Conservation (phyloP, 2,888 invertebrate species). For the Tricholauxania praeusta region DNA sequence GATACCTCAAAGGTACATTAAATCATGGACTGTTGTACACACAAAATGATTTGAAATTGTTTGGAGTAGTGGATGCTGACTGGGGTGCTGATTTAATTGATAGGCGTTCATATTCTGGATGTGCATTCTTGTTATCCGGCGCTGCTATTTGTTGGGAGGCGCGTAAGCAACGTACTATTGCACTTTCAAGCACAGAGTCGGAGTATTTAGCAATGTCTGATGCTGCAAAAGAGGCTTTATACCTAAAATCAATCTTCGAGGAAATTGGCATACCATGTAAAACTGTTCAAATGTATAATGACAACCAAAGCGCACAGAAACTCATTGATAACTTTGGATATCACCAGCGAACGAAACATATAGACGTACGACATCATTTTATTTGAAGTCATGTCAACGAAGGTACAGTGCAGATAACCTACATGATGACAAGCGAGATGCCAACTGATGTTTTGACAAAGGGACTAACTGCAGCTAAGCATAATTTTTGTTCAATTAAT, state of each 20-base stretch:
- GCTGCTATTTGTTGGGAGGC: constrained; percentile 43
- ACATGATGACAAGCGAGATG: no score
- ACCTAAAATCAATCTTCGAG: constrained; percentile 34
- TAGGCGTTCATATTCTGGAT: constrained; percentile 43
- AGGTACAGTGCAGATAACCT: no score
- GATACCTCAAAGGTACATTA: constrained; percentile 41
- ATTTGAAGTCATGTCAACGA: not conserved
- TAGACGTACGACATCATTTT: constrained; percentile 20
- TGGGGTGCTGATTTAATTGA: constrained; percentile 42
- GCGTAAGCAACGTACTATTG: constrained; percentile 43
- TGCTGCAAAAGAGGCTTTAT: constrained; percentile 43
- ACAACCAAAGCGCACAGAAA: constrained; percentile 42
- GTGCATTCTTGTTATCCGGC: constrained; percentile 35
- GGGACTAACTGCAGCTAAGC: no score
- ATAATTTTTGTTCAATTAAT: no score
- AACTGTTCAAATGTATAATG: constrained; percentile 39
- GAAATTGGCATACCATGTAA: constrained; percentile 37
- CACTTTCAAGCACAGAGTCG: constrained; percentile 44
- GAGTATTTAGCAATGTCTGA: constrained; percentile 46
- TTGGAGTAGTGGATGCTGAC: constrained; percentile 44
- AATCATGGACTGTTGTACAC: constrained; percentile 34
- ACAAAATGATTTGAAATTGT: constrained; percentile 23
- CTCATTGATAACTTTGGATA: constrained; percentile 36
- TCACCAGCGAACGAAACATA: constrained; percentile 44
- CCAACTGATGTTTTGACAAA: no score